Base-by-base conservation (phyloP, 2,113 vertebrate genomes). In the Atherinomorus stipes region DNA sequence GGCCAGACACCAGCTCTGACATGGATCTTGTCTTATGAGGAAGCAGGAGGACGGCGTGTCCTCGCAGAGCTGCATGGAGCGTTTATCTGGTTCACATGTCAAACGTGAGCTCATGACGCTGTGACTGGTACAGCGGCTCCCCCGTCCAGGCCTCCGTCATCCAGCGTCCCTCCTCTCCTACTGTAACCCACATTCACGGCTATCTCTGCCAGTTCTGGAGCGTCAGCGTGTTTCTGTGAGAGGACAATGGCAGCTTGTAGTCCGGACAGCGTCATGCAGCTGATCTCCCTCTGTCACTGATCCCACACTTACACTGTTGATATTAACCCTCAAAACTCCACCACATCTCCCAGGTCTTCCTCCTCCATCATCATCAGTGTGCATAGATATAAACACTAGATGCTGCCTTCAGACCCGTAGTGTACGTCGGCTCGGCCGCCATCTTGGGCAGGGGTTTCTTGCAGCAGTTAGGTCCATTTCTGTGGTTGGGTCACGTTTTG, bases 51-150 rank as follows among this genome's bases (percentile, higher is more conserved):
- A 23, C 42, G 56, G 63, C 5, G 23, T 50, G 26, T 37, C 8
- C 16, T n/a, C 50, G 34, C 22, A 7, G 38, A 60, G 13, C 34
- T 21, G 47, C 38, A 37, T 18, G 12, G 38, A 63, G 45, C 74
- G 44, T 72, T 78, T n/a, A 51, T 62, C 26, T 31, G 12, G 59
- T 49, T 31, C 37, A 37, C 67, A 69, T 72, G 74, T 22, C 57
- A 61, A 64, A 75, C 76, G 53, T 85, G 76, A 88, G 76, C 59
- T 87, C 76, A 80, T 80, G 78, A 74, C 78, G 73, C 83, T 81
- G 90, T 87, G 91, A 84, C 91, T 93, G 92, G 90, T 91, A 94
- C 90, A 86, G 72, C 74, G 65, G 67, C 44, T 71, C 85, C 19
- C 38, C 25, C 68, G 11, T 72, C 58, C 31, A 44, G 64, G 21